Percentiles rank a stretch among this genome's conserved stretches.
These are phyloP conservation scores for Pica pica DNA, from an alignment of 2,113 vertebrate genomes.

Conservation along the genomic window DNA sequence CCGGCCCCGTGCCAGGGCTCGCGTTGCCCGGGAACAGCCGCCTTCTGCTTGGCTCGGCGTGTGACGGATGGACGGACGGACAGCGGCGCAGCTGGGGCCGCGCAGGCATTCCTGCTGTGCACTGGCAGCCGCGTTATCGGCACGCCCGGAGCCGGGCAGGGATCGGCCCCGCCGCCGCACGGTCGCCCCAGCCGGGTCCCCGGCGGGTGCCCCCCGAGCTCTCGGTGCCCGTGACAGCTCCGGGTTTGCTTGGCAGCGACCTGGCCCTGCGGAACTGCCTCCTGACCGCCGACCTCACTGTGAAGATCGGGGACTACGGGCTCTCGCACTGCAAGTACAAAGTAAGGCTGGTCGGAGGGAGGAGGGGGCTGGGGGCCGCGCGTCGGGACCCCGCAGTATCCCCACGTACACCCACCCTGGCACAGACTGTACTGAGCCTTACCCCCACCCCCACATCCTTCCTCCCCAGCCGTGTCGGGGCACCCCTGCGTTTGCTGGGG, in stretches of 20 bases:
- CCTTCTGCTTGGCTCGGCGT: conserved; percentile 23
- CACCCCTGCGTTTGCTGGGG: not conserved
- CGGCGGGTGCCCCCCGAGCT: not conserved
- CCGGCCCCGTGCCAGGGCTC: not conserved
- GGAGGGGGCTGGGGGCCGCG: not conserved
- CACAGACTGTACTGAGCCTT: not conserved
- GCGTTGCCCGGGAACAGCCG: not conserved
- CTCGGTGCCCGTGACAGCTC: not conserved
- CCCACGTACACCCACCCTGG: accelerated
- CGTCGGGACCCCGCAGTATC: accelerated
- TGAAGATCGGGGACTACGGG: conserved; percentile 97
- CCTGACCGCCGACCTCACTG: conserved; percentile 85
- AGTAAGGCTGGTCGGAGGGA: conserved; percentile 70
- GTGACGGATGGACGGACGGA: not conserved
- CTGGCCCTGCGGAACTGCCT: conserved; percentile 94
- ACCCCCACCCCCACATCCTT: not conserved
- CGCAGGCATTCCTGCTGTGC: conserved; percentile 22
- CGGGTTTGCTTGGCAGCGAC: conserved; percentile 77
- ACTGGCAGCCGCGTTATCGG: not conserved
- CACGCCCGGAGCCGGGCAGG: not conserved
- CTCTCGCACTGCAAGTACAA: conserved; percentile 91
- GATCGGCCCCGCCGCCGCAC: not conserved
- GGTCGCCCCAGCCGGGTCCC: not conserved
- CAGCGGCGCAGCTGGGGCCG: not conserved
- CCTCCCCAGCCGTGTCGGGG: accelerated